Percentiles rank a stretch among this genome's conserved stretches.
Conservation (phyloP, 2,113 vertebrate genomes). For the Piprites chloris region DNA sequence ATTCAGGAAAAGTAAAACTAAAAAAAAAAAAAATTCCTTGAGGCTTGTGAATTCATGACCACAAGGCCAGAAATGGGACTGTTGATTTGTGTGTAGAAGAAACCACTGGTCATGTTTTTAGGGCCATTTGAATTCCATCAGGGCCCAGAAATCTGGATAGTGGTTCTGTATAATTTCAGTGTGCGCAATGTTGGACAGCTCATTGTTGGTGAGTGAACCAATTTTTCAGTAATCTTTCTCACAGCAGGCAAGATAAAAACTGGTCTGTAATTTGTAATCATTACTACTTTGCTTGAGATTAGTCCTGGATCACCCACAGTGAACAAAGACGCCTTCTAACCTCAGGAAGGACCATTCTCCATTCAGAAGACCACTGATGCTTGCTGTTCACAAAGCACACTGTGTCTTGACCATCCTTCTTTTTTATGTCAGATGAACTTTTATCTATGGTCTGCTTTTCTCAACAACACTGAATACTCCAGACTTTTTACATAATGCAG, state of each 20-base stretch:
- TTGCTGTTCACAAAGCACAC: conserved; percentile 22
- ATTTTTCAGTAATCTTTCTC: conserved; percentile 67
- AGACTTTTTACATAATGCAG: conserved; percentile 15
- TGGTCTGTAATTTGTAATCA: conserved; percentile 69
- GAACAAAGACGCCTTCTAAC: conserved; percentile 53
- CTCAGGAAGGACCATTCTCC: neutral
- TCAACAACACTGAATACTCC: neutral
- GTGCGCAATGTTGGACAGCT: conserved; percentile 27
- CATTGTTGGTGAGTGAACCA: conserved; percentile 51
- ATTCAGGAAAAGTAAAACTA: neutral
- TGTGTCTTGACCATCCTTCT: conserved; percentile 43
- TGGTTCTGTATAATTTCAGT: conserved; percentile 51
- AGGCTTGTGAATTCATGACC: neutral
- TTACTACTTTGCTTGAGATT: conserved; percentile 63
- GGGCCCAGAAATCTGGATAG: conserved; percentile 39
- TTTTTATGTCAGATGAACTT: conserved; percentile 29
- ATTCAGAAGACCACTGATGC: conserved; percentile 17
- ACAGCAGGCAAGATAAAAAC: conserved; percentile 62
- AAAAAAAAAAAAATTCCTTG: neutral
- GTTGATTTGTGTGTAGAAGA: conserved; percentile 11
- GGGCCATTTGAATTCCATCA: conserved; percentile 44
- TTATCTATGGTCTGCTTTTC: conserved; percentile 40
- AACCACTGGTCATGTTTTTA: neutral
- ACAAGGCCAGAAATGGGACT: neutral
- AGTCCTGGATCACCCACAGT: conserved; percentile 56